phyloP scores from a whole-genome alignment of 2,888 invertebrate species.

The Caenorhabditis afra region DNA sequence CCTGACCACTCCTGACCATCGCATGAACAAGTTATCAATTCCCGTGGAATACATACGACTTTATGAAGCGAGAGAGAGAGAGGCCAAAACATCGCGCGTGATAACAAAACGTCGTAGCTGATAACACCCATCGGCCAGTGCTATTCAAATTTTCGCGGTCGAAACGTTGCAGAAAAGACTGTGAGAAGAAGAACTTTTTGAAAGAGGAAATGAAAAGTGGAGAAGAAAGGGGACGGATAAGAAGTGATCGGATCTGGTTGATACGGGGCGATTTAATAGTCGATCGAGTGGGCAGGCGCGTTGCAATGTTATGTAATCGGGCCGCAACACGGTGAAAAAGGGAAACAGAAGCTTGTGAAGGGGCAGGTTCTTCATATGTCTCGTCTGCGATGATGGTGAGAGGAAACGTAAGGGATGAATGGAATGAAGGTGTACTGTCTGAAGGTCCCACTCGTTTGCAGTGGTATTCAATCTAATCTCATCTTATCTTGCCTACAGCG shows the following conservation, averaged over 20 bases:
- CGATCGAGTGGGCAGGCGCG: constrained; percentile 27
- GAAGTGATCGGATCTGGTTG: constrained; percentile 31
- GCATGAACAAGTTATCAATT: constrained; percentile 54
- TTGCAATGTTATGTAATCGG: constrained; percentile 45
- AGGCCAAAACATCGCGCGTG: constrained; percentile 45
- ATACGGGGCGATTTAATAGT: constrained; percentile 43
- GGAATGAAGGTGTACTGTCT: constrained; percentile 4
- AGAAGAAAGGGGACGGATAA: neutral
- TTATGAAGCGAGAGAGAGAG: constrained; percentile 9
- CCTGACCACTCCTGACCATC: constrained; percentile 46
- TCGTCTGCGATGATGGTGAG: neutral
- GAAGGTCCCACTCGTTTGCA: no score
- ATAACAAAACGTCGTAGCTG: constrained; percentile 44
- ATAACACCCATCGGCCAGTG: constrained; percentile 14
- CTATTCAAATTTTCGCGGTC: constrained; percentile 6
- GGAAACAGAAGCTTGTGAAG: constrained; percentile 9
- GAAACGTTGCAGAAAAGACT: neutral
- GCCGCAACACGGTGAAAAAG: constrained; percentile 42
- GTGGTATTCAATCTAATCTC: neutral
- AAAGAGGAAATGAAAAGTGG: neutral
- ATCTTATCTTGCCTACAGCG: no score
- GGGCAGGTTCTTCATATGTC: constrained; percentile 25
- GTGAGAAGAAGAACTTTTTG: constrained; percentile 4
- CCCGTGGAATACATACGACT: constrained; percentile 32
- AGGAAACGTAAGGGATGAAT: neutral